Conservation (phyloP, 2,888 invertebrate species). For the Xestia c-nigrum region DNA sequence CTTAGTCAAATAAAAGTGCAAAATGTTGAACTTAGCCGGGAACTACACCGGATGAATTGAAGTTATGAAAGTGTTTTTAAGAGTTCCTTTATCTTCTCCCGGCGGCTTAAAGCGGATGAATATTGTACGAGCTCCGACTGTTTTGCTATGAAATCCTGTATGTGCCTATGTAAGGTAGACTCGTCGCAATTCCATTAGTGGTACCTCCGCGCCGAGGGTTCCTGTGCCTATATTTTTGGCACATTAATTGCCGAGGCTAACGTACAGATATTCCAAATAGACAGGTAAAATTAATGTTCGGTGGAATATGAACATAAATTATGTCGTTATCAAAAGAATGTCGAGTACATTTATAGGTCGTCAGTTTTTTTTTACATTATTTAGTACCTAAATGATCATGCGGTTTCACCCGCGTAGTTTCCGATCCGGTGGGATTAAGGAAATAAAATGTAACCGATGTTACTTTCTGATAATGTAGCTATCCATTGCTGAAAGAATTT, state of each 20-base stretch:
- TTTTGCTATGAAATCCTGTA: conserved; percentile 50
- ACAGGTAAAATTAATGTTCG: not conserved
- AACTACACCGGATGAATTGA: conserved; percentile 63
- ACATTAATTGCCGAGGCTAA: conserved; percentile 42
- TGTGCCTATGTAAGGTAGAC: conserved; percentile 28
- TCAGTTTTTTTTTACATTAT: not conserved
- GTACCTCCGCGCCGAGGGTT: conserved; percentile 12
- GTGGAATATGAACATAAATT: not conserved
- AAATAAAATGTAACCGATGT: too few relatives aligned
- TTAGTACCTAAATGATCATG: not conserved
- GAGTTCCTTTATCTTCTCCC: conserved; percentile 63
- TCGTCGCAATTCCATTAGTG: conserved; percentile 57
- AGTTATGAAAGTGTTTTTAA: conserved; percentile 69
- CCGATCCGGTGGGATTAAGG: too few relatives aligned
- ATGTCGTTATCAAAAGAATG: not conserved
- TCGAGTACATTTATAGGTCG: not conserved
- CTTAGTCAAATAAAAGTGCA: conserved; percentile 57
- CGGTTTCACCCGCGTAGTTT: too few relatives aligned
- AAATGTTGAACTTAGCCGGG: conserved; percentile 47
- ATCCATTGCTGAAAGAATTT: too few relatives aligned
- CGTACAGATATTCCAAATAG: not conserved
- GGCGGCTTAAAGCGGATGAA: conserved; percentile 60
- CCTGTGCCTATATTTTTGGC: conserved; percentile 20
- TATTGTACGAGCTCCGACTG: conserved; percentile 61
- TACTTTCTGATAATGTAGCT: too few relatives aligned